These are phyloP conservation scores for Thalassoma bifasciatum DNA, from an alignment of 2,113 vertebrate genomes.

Conservation along the genomic window DNA sequence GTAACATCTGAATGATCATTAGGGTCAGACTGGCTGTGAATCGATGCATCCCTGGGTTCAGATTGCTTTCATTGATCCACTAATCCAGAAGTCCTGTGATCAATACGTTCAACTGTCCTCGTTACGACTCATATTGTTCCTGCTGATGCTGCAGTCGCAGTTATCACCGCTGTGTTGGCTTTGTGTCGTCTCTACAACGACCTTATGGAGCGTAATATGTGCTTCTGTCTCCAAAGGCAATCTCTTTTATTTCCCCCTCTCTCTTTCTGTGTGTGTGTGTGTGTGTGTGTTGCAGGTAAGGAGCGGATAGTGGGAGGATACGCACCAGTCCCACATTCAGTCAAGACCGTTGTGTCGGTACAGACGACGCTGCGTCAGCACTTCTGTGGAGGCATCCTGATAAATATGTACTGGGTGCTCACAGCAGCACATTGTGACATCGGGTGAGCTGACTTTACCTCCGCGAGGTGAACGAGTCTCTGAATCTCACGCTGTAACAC, in stretches of 20 bases:
- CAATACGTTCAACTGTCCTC: conserved; percentile 23
- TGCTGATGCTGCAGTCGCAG: conserved; percentile 22
- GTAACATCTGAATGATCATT: conserved; percentile 8
- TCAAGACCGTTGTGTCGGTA: conserved; percentile 86
- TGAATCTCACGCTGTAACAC: not conserved
- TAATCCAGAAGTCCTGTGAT: conserved; percentile 25
- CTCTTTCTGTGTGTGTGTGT: conserved; percentile 18
- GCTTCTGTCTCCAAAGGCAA: conserved; percentile 14
- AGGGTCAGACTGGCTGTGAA: conserved; percentile 18
- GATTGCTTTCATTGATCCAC: conserved; percentile 48
- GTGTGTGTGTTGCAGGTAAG: conserved; percentile 60
- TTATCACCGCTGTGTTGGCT: conserved; percentile 16
- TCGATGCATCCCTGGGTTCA: conserved; percentile 20
- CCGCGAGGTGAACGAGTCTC: not conserved
- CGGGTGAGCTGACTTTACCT: conserved; percentile 75
- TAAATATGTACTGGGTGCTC: conserved; percentile 88
- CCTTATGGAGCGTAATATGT: not conserved
- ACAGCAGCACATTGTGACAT: conserved; percentile 90
- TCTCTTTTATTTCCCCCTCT: conserved; percentile 9
- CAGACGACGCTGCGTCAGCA: conserved; percentile 81
- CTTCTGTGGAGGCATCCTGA: conserved; percentile 87
- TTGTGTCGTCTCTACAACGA: conserved; percentile 3
- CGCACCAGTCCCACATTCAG: conserved; percentile 77
- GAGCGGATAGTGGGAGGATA: conserved; percentile 85
- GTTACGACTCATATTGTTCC: conserved; percentile 21